Evolutionary conservation across 2,797 vertebrate species (phyloP).

Genomic region (Parauchenoglanis punctatus): DNA sequence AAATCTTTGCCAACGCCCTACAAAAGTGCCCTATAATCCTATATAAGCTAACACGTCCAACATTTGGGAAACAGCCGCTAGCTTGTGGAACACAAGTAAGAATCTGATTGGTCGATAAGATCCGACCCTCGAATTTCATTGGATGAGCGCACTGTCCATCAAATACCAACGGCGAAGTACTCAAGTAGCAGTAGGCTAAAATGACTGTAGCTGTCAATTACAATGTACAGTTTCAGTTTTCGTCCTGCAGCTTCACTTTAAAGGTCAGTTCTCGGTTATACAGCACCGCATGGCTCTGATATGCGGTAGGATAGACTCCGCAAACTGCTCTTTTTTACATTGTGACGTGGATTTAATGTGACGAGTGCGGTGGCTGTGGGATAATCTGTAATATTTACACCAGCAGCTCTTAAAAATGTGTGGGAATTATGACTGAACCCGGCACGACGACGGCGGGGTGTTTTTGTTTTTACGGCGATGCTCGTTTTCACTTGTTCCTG

Average conservation of each 20-base stretch:
- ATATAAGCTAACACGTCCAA: background rate
- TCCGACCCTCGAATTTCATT: conserved; percentile 1
- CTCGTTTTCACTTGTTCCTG: background rate
- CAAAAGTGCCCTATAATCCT: background rate
- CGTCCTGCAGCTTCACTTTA: conserved; percentile 7
- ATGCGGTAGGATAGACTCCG: background rate
- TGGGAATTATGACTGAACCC: background rate
- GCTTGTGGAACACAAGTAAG: background rate
- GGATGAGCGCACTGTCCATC: background rate
- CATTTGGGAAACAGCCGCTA: conserved; percentile 10
- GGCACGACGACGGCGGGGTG: background rate
- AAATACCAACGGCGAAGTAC: background rate
- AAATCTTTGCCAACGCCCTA: background rate
- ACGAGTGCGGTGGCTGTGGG: background rate
- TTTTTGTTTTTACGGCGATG: background rate
- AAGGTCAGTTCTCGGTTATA: conserved; percentile 32
- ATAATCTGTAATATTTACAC: background rate
- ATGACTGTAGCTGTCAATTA: conserved; percentile 28
- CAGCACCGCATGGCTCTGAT: too few relatives aligned
- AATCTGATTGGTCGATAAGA: conserved; percentile 33
- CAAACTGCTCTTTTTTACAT: background rate
- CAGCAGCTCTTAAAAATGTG: background rate
- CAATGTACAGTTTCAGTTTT: conserved; percentile 11
- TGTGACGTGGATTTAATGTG: background rate
- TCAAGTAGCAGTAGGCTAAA: conserved; percentile 17